Base-by-base conservation (phyloP, 2,113 vertebrate genomes). In the Erpornis zantholeuca region DNA sequence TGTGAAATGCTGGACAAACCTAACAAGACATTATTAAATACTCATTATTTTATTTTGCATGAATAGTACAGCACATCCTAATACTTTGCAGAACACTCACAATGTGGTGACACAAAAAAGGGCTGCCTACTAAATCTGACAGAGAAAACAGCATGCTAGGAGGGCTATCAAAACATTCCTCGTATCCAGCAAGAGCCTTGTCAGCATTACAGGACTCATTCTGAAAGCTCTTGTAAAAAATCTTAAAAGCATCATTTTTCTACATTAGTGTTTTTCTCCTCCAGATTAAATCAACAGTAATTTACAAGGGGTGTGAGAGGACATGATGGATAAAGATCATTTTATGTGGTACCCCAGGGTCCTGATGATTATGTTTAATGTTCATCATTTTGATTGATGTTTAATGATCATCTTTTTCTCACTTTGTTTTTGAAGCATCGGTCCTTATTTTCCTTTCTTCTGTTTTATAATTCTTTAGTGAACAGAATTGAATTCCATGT, bases 401-500 rank as follows among this genome's bases (percentile, higher is more conserved):
- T n/a, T n/a, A n/a, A n/a, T 7, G 25, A 29, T 52, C 36, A 31
- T 22, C 15, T 87, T 94, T 87, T 69, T 54, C 66, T 71, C 29
- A 61, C 38, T 50, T 87, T 61, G 25, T 61, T 68, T 60, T 79
- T 25, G 66, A 73, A 72, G 22, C 83, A 71, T 52, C 63, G 69
- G 19, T 72, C 66, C 75, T 54, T 57, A 61, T 12, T 52, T 17
- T 29, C 14, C 18, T 77, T 52, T 53, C 88, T 50, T 60, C n/a
- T 91, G 40, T 82, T 64, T 88, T 57, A 27, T 13, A 84, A 71
- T 42, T 91, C 66, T 91, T 96, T 28, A 82, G 35, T 75, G 75
- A 73, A 33, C 7, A 94, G 22, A 24, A 45, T 35, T 92, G 47
- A 75, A 78, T 77, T 71, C 13, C 40, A 88, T 1, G 4, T 72